Base-by-base conservation (phyloP, 2,113 vertebrate genomes). In the Oryzias celebensis region DNA sequence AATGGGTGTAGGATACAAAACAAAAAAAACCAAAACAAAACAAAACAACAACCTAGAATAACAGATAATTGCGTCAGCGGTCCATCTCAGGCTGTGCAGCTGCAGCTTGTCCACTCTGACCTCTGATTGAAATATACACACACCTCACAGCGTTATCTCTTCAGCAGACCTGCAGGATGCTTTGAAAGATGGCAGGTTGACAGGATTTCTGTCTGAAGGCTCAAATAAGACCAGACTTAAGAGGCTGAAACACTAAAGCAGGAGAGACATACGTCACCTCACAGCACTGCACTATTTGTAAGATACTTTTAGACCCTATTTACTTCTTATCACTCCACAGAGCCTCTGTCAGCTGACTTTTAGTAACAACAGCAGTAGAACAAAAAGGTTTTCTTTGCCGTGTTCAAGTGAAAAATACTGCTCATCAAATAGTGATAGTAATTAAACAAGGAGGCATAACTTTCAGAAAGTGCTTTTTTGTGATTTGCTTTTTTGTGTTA, bases 281-380 rank as follows among this genome's bases (percentile, higher is more conserved):
- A 71, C 60, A 26, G 41, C 5, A 50, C 26, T 47, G 60, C 64
- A 52, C 45, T 64, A n/a, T 72, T 62, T 65, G 64, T 70, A n/a
- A 56, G 58, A 50, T 6, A 2, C 1, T 51, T 31, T 24, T 42
- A 6, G 54, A 28, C 45, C 51, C 51, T 65, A 50, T 71, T 77
- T 59, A 54, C 23, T 58, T 73, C 75, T 85, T 87, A 85, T 87
- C 85, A 66, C 50, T 67, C 77, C 58, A 45, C 82, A 86, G 77
- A 51, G 61, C 52, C 59, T 57, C 51, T 72, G 7, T 56, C 62
- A 49, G 47, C 59, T 43, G 65, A 3, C 65, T 65, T 50, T 56
- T 47, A 49, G 16, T 67, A 71, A 65, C 46, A 71, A 59, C 52
- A 45, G 58, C 62, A 53, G 50, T 59, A 60, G 70, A 77, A 70